Base-by-base conservation (phyloP, 2,113 vertebrate species). In the Cichladusa arquata region DNA sequence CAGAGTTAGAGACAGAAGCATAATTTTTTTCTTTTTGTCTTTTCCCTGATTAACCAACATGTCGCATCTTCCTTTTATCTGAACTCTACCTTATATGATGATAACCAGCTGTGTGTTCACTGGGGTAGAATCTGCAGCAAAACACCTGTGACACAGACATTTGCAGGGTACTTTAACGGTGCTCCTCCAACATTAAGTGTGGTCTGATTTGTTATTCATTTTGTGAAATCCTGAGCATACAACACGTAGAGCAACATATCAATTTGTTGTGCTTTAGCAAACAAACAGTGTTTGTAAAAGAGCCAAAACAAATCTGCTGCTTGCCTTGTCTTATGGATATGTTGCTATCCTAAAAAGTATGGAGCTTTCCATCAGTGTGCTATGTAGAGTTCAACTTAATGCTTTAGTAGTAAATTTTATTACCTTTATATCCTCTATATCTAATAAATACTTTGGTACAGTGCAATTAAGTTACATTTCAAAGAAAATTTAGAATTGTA, bases 31-130 rank as follows among this genome's bases (percentile, higher is more conserved):
- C 3, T 29, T 86, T 69, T 83, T 86, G 36, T 53, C 79, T 90
- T 94, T 76, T 92, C 67, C 79, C 82, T 94, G 93, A 95, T 97
- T 96, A 97, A 92, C 48, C 80, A 88, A 83, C 67, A 42, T 16
- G 18, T 82, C 8, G 0, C 69, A 73, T 88, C 60, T 86, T 78
- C 42, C 40, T 88, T 82, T 87, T 34, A 67, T 69, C 72, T 86
- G 88, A 94, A 58, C 82, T 69, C 47, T 51, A 18, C 67, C 42
- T 86, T 23, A 5, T 23, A 11, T 62, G 74, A 28, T 80, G 84
- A 80, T 90, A 92, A 90, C 67, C 90, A 95, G 60, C 71, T 88
- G 50, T 60, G 25, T 66, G 72, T 65, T 92, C 90, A 78, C 24
- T 1, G 1, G 51, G 51, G 40, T 45, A 64, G 44, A 93, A 90